Evolutionary conservation across 2,888 invertebrate genomes (phyloP), one percentile per base, ranked within the genome.

Genomic region (Mesoligia furuncula): DNA sequence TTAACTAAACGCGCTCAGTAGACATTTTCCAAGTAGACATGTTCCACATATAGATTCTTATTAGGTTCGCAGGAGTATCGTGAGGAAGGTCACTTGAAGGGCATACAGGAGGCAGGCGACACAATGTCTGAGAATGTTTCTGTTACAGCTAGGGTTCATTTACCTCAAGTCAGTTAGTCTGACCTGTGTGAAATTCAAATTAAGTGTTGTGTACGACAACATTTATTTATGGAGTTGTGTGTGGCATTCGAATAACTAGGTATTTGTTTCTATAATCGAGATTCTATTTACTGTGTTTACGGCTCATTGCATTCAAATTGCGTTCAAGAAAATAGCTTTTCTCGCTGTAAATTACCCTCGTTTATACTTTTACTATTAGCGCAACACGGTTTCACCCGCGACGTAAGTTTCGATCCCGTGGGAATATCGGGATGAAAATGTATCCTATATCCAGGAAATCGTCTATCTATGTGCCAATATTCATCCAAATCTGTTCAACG

Each of bases 11-110:
- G 8, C n/a, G 24, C 7, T 45, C 17, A 17, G 31, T n/a, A 54
- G 15, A 24, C 24, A 31, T 68, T 65, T 62, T 51, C 54, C n/a
- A n/a, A 17, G 31, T n/a, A 54, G 15, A 24, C 24, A 31, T 68
- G 61, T 62, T 51, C 54, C n/a, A n/a, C 45, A 51, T 66, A 31
- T 13, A 36, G 7, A 39, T 31, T 51, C n/a, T 9, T 54, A 20
- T 45, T 79, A 68, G 71, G 79, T 70, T 69, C 68, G 65, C 45
- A 68, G 79, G 81, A 82, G 84, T 86, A 83, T 81, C 62, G 76
- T 48, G 77, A 75, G 77, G 87, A 93, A 94, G 94, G 94, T 93
- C 89, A 87, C 82, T 83, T 91, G 88, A 91, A 93, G 92, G 94
- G 79, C 89, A 81, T 62, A 54, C 75, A 88, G 88, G 90, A 83